Percentiles rank a stretch among this genome's conserved stretches.
Conservation (phyloP, 2,888 invertebrate genomes). For the Axea sp. region DNA sequence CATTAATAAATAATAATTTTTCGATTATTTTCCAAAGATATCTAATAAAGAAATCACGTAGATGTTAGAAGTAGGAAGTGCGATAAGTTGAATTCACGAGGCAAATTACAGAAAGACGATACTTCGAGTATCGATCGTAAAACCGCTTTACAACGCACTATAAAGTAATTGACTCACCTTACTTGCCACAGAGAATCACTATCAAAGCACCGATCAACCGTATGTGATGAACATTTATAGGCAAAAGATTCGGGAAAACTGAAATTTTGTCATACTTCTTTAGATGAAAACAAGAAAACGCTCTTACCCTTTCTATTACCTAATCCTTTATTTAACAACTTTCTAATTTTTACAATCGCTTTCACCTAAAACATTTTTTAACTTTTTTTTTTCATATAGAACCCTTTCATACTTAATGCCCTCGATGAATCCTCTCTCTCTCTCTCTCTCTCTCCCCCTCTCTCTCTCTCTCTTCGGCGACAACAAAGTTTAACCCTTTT, state of each 20-base stretch:
- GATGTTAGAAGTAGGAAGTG: conserved; percentile 41
- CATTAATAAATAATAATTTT: too few species aligned
- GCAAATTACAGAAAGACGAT: conserved; percentile 62
- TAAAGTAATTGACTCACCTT: conserved; percentile 71
- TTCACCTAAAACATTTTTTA: conserved; percentile 68
- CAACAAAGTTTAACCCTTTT: conserved; percentile 70
- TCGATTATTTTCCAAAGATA: too few species aligned
- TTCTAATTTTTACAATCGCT: conserved; percentile 72
- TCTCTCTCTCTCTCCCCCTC: background rate
- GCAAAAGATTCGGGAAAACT: conserved; percentile 63
- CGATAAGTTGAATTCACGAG: conserved; percentile 52
- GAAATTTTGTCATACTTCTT: conserved; percentile 29
- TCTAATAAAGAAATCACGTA: conserved; percentile 37
- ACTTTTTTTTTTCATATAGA: conserved; percentile 40
- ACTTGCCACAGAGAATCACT: conserved; percentile 59
- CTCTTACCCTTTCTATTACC: conserved; percentile 69
- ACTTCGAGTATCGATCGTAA: conserved; percentile 66
- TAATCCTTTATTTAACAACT: conserved; percentile 67
- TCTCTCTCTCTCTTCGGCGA: conserved; percentile 35
- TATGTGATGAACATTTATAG: conserved; percentile 39
- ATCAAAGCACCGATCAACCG: conserved; percentile 34
- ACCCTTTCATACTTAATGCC: conserved; percentile 50
- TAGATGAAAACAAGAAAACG: conserved; percentile 56
- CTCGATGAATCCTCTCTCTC: conserved; percentile 19
- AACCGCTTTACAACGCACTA: conserved; percentile 67